Evolutionary conservation across 2,888 invertebrate species (phyloP), one percentile per base, ranked within the genome.

Genomic region (Cephalotes varians): DNA sequence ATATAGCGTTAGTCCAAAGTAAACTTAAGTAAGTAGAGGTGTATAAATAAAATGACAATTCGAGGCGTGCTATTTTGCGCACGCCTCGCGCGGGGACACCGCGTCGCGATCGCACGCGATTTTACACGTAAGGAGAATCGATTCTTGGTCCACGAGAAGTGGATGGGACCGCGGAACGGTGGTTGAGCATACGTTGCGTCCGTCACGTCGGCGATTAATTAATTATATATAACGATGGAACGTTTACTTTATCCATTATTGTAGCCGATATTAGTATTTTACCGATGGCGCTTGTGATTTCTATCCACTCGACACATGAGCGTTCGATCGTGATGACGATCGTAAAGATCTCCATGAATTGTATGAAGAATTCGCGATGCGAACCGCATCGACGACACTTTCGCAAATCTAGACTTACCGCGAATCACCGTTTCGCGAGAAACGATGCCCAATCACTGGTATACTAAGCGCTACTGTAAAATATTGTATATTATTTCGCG

Each of bases 401-500:
- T 71, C 56, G 54, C 74, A 56, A 69, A 62, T 21, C 18, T 34
- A 37, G n/a, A 76, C n/a, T 86, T 83, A 89, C 49, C 83, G 86
- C 67, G 31, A 40, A 88, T 88, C 83, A 86, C 81, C 89, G 85
- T 88, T 87, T 86, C 86, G 85, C 85, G 88, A 82, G 76, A 86
- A n/a, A 87, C 83, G 85, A 90, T 88, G 82, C 91, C 90, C 88
- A 87, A 47, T 82, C 85, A 67, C 81, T 82, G 77, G 72, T 71
- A 89, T 84, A 85, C 86, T 91, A 92, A 92, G 88, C 85, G 90
- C 91, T 91, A 91, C 90, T 93, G 93, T 93, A 93, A 93, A 90
- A 93, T 93, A 92, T 92, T 94, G 93, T 93, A 92, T 92, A 93
- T 93, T 92, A 81, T 92, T 93, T 93, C 91, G 87, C 91, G 87